Evolutionary conservation across 2,888 invertebrate species (phyloP), one percentile per base, ranked within the genome.

Genomic region (Nomada fucata): DNA sequence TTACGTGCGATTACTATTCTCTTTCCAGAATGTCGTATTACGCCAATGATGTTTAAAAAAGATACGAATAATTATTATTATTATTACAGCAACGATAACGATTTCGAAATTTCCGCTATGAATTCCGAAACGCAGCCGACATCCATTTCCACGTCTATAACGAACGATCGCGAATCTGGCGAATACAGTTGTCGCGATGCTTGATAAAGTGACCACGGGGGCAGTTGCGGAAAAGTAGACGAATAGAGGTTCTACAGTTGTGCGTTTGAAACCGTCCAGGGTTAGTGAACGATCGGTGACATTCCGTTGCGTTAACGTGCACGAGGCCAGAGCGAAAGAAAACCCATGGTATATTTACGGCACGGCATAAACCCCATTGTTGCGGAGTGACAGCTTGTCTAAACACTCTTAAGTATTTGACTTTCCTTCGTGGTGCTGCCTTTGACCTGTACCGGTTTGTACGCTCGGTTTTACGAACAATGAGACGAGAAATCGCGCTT

Each of bases 351-450:
- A 63, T 82, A 81, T 88, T 88, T 88, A 86, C 76, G 65, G 80
- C 55, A 3, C 68, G 63, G 36, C 75, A 53, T 75, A 83, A 83
- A 83, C 59, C 75, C 59, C 76, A 90, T 92, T 92, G 91, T 91
- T 79, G 74, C 75, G 76, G 77, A 69, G 79, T 90, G 92, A 91
- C 91, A 89, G 91, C 87, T 86, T 92, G 92, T 92, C 92, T 85
- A 92, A 92, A 91, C 91, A 92, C 85, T 90, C 89, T 89, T 75
- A 90, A 91, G 89, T 86, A 90, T 90, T 87, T 83, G 86, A 89
- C 84, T 90, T 90, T 76, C 26, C 76, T 57, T 63, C 47, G 42
- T 50, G 57, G 47, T 52, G 70, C 68, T 71, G 44, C 23, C 57
- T 78, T 77, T 78, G 74, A 70, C 67, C 72, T 63, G 82, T 65